Percentiles rank a stretch among this genome's conserved stretches.
Evolutionary conservation across 2,888 invertebrate species (phyloP).

Genomic region (Brassicogethes aeneus): DNA sequence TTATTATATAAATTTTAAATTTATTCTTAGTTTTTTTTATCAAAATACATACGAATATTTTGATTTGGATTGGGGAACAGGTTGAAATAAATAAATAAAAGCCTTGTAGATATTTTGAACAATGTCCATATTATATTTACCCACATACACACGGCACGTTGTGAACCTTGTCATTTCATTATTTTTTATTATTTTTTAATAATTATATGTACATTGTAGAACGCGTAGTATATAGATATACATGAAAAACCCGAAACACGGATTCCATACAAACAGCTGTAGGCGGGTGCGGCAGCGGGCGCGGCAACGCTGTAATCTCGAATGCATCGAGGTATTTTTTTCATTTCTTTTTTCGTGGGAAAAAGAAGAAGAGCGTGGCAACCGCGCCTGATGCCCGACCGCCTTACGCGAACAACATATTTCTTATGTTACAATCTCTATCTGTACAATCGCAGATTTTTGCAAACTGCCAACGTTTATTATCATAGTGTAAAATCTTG

Average conservation of each 20-base stretch:
- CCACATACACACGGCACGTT: conserved; percentile 87
- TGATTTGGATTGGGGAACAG: too few species aligned
- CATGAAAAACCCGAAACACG: conserved; percentile 50
- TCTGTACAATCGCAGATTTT: conserved; percentile 43
- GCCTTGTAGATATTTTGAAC: conserved; percentile 54
- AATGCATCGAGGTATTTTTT: too few species aligned
- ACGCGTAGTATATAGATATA: conserved; percentile 55
- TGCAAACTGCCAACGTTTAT: conserved; percentile 34
- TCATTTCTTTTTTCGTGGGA: too few species aligned
- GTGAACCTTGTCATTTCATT: conserved; percentile 82
- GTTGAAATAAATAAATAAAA: too few species aligned
- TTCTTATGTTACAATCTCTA: conserved; percentile 41
- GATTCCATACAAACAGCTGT: neutral
- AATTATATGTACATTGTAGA: conserved; percentile 60
- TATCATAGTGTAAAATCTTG: conserved; percentile 45
- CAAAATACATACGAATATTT: too few species aligned
- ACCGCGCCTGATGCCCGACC: conserved; percentile 18
- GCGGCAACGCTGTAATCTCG: too few species aligned
- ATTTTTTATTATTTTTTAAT: conserved; percentile 54
- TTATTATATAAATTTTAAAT: too few species aligned
- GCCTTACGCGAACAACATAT: conserved; percentile 34
- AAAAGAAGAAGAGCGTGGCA: too few species aligned
- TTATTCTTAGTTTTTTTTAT: too few species aligned
- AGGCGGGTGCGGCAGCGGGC: too few species aligned
- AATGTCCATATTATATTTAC: conserved; percentile 80